These are phyloP conservation scores for Unio delphinus DNA, from an alignment of 2,888 invertebrate genomes.

Conservation along the genomic window DNA sequence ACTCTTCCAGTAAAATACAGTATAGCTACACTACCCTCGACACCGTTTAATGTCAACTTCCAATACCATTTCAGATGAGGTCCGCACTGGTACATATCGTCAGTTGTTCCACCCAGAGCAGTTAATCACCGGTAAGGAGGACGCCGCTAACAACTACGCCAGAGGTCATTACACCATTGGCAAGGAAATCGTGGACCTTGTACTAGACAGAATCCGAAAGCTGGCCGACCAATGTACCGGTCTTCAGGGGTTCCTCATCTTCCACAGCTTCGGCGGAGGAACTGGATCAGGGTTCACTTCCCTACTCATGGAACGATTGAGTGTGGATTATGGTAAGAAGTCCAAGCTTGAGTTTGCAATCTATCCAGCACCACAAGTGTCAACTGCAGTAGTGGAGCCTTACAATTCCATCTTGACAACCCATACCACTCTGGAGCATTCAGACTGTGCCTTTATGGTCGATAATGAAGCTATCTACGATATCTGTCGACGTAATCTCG, in stretches of 20 bases:
- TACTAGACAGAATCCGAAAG: constrained; percentile 69
- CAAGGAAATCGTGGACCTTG: constrained; percentile 82
- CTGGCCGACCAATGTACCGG: constrained; percentile 71
- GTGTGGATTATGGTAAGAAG: constrained; percentile 82
- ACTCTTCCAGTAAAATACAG: too few relatives aligned
- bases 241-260: constrained; percentile 69
- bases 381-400: constrained; percentile 93
- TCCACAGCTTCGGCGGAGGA: constrained; percentile 60
- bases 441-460: constrained; percentile 95
- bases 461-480: constrained; percentile 93
- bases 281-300: constrained; percentile 79
- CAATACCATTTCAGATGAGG: constrained; percentile 61
- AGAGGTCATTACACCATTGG: constrained; percentile 98
- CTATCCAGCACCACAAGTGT: constrained; percentile 91
- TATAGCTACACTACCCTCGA: not conserved
- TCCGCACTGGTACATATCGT: constrained; percentile 79
- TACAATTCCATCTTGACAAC: constrained; percentile 97
- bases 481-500: constrained; percentile 86
- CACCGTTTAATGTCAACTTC: too few relatives aligned
- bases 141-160: constrained; percentile 97
- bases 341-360: constrained; percentile 79
- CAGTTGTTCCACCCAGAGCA: constrained; percentile 98
- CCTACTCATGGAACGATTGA: constrained; percentile 87
- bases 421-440: constrained; percentile 93
- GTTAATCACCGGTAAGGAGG: constrained; percentile 95